A percentile compares a stretch with the other conserved stretches of the same genome.
Evolutionary conservation across 1,140 invertebrate genomes (phyloP).

Genomic region (Pseudomyrmex cubaensis): DNA sequence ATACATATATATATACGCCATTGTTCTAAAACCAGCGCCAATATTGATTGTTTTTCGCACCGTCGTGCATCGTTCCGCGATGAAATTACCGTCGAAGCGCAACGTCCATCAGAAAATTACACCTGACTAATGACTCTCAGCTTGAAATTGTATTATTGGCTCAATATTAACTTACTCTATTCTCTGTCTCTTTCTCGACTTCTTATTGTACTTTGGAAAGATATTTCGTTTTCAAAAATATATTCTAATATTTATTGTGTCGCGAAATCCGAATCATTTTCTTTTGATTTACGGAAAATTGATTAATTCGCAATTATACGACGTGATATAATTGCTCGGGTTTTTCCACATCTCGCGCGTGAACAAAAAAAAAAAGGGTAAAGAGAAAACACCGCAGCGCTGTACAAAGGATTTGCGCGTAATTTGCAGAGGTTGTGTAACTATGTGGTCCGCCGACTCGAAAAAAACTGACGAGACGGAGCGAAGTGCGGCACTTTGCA

Average conservation of each 20-base stretch:
- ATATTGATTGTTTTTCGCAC: constrained; percentile 47
- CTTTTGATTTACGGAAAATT: no score
- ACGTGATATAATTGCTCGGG: no score
- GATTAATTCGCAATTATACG: no score
- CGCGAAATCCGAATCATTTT: background rate
- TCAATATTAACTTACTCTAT: background rate
- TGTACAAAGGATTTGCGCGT: no score
- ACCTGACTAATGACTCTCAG: background rate
- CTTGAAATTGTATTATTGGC: background rate
- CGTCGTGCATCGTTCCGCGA: background rate
- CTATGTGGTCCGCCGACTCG: no score
- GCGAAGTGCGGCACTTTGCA: constrained; percentile 39
- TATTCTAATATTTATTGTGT: background rate
- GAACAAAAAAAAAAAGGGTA: no score
- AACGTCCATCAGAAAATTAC: background rate
- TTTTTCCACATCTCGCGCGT: no score
- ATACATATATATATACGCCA: background rate
- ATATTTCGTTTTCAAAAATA: constrained; percentile 9
- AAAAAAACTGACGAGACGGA: background rate
- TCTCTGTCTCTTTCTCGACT: background rate
- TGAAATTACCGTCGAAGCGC: constrained; percentile 5
- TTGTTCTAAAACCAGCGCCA: constrained; percentile 36
- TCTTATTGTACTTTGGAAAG: background rate
- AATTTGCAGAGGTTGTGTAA: no score
- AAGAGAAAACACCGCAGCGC: no score